phyloP scores from a whole-genome alignment of 1,140 invertebrate species.

The Bombus terrestris region DNA sequence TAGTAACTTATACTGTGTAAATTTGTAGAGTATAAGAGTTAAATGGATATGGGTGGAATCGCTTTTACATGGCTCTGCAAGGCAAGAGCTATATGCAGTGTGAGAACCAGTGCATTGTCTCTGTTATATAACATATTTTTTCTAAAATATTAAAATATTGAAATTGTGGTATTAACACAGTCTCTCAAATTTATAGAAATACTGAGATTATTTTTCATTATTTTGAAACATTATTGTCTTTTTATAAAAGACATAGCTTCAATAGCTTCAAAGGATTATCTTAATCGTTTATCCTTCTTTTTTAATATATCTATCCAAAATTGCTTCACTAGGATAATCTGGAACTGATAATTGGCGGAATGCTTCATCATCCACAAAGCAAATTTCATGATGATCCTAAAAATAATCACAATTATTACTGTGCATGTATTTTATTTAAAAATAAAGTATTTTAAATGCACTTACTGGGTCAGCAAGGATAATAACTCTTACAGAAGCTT shows the following conservation, averaged over 20 bases:
- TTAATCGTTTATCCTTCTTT: constrained; percentile 82
- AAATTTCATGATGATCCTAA: constrained; percentile 98
- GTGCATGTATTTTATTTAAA: neutral
- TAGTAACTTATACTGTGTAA: too few species aligned
- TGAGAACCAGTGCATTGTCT: neutral
- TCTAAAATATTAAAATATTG: neutral
- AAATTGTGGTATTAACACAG: neutral
- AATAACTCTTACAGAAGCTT: constrained; percentile 97
- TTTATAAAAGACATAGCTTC: neutral
- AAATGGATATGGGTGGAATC: neutral
- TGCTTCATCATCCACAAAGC: constrained; percentile 98
- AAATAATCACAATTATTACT: constrained; percentile 34
- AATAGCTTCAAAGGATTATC: too few species aligned
- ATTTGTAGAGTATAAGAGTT: too few species aligned
- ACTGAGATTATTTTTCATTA: neutral
- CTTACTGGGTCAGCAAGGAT: constrained; percentile 96
- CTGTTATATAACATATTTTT: neutral
- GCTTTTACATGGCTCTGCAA: neutral
- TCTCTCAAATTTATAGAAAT: constrained; percentile 10
- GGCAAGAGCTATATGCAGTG: neutral
- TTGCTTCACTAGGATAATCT: constrained; percentile 91
- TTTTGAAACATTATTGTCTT: neutral
- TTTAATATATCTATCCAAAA: constrained; percentile 91
- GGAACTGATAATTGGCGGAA: constrained; percentile 94
- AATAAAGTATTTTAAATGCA: constrained; percentile 24